phyloP scores from a whole-genome alignment of 2,888 invertebrate species.

The Sericinus montela region DNA sequence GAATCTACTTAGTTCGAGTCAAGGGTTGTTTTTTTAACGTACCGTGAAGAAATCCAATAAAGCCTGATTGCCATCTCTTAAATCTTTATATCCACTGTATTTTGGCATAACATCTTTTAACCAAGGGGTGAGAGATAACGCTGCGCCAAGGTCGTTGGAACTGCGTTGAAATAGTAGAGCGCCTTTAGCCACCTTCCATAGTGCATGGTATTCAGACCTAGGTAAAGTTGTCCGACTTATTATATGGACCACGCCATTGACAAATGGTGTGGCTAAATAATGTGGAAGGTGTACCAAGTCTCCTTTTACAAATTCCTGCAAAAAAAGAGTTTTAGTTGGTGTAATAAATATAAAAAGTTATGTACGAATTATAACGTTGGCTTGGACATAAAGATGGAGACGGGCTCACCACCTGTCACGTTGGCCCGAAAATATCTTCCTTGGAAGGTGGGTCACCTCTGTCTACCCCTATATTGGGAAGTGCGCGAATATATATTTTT shows the following conservation, averaged over 20 bases:
- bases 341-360: no score
- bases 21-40: constrained; percentile 18
- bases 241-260: constrained; percentile 78
- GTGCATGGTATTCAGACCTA: constrained; percentile 66
- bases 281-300: constrained; percentile 71
- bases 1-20: no score
- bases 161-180: constrained; percentile 76
- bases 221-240: constrained; percentile 72
- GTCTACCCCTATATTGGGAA: no score
- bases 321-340: no score
- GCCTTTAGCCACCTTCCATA: constrained; percentile 58
- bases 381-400: no score
- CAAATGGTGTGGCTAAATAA: constrained; percentile 71
- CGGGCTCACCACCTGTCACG: no score
- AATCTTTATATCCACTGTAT: constrained; percentile 72
- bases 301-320: constrained; percentile 59
- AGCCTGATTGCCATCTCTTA: constrained; percentile 64
- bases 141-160: constrained; percentile 80
- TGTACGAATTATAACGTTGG: no score
- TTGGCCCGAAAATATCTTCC: no score
- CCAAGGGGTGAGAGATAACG: constrained; percentile 80
- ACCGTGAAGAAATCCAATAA: constrained; percentile 76
- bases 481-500: no score
- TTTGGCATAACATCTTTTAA: constrained; percentile 79
- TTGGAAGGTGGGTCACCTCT: no score